Evolutionary conservation across 2,888 invertebrate genomes (phyloP), one percentile per base, ranked within the genome.

Genomic region (Acanthosepion lycidas): DNA sequence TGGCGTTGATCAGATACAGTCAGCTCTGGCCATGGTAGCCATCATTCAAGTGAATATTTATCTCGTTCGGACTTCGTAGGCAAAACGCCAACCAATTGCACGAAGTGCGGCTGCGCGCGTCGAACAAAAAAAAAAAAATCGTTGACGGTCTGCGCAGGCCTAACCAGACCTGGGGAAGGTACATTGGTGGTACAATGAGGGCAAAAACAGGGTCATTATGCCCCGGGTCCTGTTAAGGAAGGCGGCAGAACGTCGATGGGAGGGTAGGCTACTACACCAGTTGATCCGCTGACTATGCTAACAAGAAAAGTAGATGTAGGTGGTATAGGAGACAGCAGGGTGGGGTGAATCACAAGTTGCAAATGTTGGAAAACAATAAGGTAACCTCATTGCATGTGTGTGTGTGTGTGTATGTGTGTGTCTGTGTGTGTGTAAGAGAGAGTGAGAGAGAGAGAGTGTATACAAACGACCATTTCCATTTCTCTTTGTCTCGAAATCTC

Each of bases 161-260:
- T 18, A 78, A 78, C 78, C 78, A 78, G n/a, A 78, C 78, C 23
- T 33, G n/a, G 12, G 78, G 78, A n/a, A 33, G 78, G 59, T 59
- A 59, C n/a, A 23, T 15, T 78, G 78, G n/a, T 12, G 33, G 78
- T 78, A 78, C 78, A 78, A 78, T 78, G 78, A 78, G 78, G 78
- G 78, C 78, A 78, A 33, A 78, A 78, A 78, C n/a, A 23, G 78
- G 78, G 78, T 78, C 78, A 78, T 78, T 78, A 78, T 78, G 78
- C 78, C 78, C 78, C 15, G 78, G 78, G 78, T 18, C 78, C 78
- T 78, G n/a, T 78, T n/a, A 33, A 78, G 78, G n/a, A 78, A 78
- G 78, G 78, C 78, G 78, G n/a, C 78, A n/a, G 78, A 78, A 78
- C 78, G n/a, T 78, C 78, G n/a, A 8, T 33, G 78, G 78, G 78